Evolutionary conservation across 2,797 vertebrate genomes (phyloP), one percentile per base, ranked within the genome.

Genomic region (Kryptolebias ocellatus): DNA sequence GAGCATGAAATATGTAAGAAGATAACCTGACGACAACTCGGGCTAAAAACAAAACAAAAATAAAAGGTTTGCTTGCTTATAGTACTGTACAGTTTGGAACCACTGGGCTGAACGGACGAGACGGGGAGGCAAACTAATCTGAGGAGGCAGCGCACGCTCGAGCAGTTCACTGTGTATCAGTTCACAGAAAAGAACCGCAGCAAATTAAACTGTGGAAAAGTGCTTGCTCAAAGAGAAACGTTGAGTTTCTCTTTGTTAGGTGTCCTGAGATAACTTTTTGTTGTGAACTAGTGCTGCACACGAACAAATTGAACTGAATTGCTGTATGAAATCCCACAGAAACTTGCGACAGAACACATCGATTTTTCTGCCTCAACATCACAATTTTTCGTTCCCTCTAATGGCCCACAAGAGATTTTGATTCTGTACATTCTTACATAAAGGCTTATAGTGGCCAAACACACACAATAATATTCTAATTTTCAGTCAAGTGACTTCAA

Each of bases 1-100:
- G 55, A 65, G 72, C 37, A 4, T 68, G 64, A 81, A 70, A 80
- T 64, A 56, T 54, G 52, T 47, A 51, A 20, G 51, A 39, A 15
- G 18, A 64, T 24, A 54, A 72, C 50, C 56, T 75, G 53, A 62
- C 56, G 62, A 49, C 52, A 54, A 47, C 34, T 29, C 34, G 60
- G 27, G 52, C 39, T 55, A 16, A 5, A 54, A 64, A 31, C 24
- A 4, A 39, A 31, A 52, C 55, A 31, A 5, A 18, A 47, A 44
- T 18, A 42, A 24, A 27, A 56, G 50, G 27, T 56, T 53, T 45
- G 20, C 45, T 66, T 60, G 46, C 44, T 67, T 16, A 53, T 17
- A 53, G 16, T 28, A 29, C 34, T 60, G 52, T 42, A 53, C 51
- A 29, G 27, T n/a, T 62, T 37, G 5, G 15, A 67, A 10, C 14